Evolutionary conservation across 1,140 invertebrate genomes (phyloP).

Genomic region (Pseudomyrmex sp.): DNA sequence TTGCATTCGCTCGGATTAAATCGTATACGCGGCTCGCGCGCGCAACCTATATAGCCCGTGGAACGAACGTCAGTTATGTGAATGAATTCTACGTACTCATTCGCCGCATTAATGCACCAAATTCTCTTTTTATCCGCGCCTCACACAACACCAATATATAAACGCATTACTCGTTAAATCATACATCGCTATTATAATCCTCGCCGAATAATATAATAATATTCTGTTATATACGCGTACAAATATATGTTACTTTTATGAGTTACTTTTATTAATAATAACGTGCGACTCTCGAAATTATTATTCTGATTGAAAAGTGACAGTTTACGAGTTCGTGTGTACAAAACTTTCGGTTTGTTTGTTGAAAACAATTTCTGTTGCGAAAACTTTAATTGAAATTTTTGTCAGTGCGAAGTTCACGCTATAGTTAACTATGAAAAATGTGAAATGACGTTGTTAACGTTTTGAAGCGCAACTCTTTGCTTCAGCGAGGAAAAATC

Average conservation of each 20-base stretch:
- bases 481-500: background rate
- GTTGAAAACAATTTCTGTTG: too few species aligned
- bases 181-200: background rate
- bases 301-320: too few species aligned
- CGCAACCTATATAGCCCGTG: background rate
- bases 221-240: too few species aligned
- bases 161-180: background rate
- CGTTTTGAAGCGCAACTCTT: background rate
- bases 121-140: background rate
- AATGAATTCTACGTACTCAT: background rate
- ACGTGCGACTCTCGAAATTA: background rate
- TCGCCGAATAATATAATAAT: too few species aligned
- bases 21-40: background rate
- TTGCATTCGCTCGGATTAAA: conserved; percentile 28
- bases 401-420: background rate
- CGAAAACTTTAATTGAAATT: background rate
- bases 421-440: background rate
- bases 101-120: background rate
- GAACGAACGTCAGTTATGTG: background rate
- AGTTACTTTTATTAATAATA: background rate
- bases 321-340: too few species aligned
- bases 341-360: too few species aligned
- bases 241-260: background rate
- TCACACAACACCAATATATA: background rate
- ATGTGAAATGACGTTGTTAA: conserved; percentile 5